A percentile compares a stretch with the other conserved stretches of the same genome.
These are phyloP conservation scores for Trachops cirrhosus DNA, from an alignment of 2,797 vertebrate genomes.

Conservation along the genomic window DNA sequence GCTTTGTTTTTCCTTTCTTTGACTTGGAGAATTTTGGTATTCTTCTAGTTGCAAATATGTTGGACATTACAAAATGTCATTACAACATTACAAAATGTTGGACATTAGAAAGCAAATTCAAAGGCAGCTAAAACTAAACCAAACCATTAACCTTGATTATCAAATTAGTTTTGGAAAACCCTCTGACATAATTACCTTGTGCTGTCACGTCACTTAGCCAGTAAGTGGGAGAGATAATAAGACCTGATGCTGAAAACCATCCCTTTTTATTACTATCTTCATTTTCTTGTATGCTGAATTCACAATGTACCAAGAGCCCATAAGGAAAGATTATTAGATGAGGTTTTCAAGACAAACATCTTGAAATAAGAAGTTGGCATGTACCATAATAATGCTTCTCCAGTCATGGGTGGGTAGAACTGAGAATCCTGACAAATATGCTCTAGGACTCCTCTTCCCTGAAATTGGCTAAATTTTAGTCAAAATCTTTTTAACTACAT, in stretches of 20 bases:
- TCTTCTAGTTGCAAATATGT: background rate
- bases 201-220: background rate
- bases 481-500: slow-evolving; percentile 9
- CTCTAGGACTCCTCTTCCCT: background rate
- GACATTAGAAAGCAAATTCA: background rate
- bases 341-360: background rate
- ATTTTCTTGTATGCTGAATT: background rate
- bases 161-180: background rate
- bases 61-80: background rate
- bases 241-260: background rate
- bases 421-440: background rate
- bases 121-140: background rate
- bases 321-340: background rate
- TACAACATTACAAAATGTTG: no score
- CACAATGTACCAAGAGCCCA: background rate
- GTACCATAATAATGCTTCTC: background rate
- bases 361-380: background rate
- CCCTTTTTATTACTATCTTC: background rate
- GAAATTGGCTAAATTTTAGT: slow-evolving; percentile 1
- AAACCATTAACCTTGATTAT: background rate
- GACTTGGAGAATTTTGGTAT: background rate
- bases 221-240: background rate
- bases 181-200: background rate
- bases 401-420: background rate
- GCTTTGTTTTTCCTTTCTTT: background rate